These are phyloP conservation scores for Chiloscyllium punctatum DNA, from an alignment of 2,797 vertebrate species.

Conservation along the genomic window DNA sequence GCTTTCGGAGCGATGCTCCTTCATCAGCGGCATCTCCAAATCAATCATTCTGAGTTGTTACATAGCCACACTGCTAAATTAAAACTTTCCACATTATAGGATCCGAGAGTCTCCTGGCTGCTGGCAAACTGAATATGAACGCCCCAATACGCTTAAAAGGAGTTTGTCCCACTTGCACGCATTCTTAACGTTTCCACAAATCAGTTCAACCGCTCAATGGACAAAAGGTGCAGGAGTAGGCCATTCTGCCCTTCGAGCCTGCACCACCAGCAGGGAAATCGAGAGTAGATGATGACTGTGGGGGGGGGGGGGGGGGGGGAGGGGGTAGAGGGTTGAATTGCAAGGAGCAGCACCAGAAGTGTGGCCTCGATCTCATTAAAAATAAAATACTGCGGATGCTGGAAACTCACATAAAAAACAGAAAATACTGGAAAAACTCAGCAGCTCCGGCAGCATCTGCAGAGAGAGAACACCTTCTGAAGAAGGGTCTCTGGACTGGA, in stretches of 20 bases:
- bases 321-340: neutral
- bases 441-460: too few species aligned
- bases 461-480: too few species aligned
- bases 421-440: too few species aligned
- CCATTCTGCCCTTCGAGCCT: too few species aligned
- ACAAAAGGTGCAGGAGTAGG: too few species aligned
- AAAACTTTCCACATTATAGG: neutral
- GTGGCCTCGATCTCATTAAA: neutral
- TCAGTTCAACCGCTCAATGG: neutral
- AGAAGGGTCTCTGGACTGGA: too few species aligned
- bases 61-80: neutral
- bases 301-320: too few species aligned
- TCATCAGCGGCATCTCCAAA: too few species aligned
- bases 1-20: too few species aligned
- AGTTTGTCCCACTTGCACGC: neutral
- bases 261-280: neutral
- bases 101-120: neutral
- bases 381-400: too few species aligned
- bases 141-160: neutral
- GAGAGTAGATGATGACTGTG: neutral
- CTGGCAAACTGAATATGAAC: neutral
- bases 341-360: neutral
- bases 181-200: neutral
- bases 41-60: neutral
- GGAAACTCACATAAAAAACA: too few species aligned